These are phyloP conservation scores for Miichthys miiuy DNA, from an alignment of 2,797 vertebrate species.

Conservation along the genomic window DNA sequence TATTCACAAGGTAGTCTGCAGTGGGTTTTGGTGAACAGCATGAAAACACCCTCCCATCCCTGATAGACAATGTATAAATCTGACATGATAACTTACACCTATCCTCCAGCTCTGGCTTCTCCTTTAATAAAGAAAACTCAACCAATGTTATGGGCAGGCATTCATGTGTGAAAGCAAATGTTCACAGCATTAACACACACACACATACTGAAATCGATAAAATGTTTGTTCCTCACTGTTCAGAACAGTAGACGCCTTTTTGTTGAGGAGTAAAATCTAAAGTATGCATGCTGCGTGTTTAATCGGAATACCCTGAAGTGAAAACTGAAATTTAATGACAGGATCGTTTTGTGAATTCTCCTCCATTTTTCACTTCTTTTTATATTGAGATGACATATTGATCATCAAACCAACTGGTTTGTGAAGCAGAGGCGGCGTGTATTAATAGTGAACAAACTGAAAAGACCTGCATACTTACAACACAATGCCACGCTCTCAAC, in stretches of 20 bases:
- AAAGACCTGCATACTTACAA: conserved; percentile 12
- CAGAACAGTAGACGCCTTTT: not conserved
- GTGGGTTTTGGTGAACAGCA: conserved; percentile 73
- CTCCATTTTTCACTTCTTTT: conserved; percentile 13
- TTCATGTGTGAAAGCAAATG: conserved; percentile 30
- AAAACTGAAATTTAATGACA: not conserved
- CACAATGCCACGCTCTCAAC: not conserved
- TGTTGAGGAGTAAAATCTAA: not conserved
- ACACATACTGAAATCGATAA: conserved; percentile 29
- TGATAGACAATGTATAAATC: conserved; percentile 72
- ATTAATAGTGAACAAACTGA: not conserved
- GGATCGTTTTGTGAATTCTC: not conserved
- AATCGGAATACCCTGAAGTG: not conserved
- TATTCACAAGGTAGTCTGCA: conserved; percentile 76
- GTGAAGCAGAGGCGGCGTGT: not conserved
- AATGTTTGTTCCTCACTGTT: conserved; percentile 6
- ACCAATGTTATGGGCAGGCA: conserved; percentile 1
- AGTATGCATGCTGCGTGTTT: not conserved
- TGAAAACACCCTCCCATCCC: conserved; percentile 65
- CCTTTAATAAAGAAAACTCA: conserved; percentile 37
- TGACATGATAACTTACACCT: conserved; percentile 60
- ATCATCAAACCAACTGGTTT: conserved; percentile 1
- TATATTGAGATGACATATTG: conserved; percentile 7
- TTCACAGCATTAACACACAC: conserved; percentile 20
- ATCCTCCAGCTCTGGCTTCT: conserved; percentile 44